phyloP scores from a whole-genome alignment of 2,113 vertebrate species.

The Gymnocephalus cernua region DNA sequence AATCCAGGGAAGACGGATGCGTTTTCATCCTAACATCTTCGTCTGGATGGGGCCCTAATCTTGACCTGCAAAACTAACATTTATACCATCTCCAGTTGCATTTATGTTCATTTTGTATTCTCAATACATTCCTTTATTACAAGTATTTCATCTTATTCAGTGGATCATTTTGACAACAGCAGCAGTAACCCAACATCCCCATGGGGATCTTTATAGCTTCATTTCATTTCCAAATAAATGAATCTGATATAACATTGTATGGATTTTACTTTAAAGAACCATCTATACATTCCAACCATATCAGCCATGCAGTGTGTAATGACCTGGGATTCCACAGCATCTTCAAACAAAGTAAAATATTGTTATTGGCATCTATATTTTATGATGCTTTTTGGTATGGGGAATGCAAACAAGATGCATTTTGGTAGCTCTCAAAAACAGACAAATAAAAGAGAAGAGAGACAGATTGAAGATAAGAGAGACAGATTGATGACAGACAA shows the following conservation, averaged over 20 bases:
- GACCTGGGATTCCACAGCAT: not conserved
- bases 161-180: conserved; percentile 1
- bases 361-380: conserved; percentile 16
- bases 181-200: not conserved
- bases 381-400: conserved; percentile 8
- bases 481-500: conserved; percentile 38
- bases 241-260: conserved; percentile 10
- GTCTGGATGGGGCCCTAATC: no score
- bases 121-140: not conserved
- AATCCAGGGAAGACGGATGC: no score
- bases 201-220: not conserved
- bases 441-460: not conserved
- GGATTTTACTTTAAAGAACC: conserved; percentile 17
- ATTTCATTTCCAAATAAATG: conserved; percentile 42
- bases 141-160: not conserved
- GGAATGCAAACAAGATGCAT: conserved; percentile 3
- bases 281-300: conserved; percentile 6
- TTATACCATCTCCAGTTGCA: not conserved
- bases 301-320: conserved; percentile 6
- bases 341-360: conserved; percentile 11
- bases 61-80: not conserved
- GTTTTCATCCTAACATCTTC: no score
- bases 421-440: not conserved
- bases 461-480: conserved; percentile 25
- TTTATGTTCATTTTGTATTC: conserved; percentile 6